Conservation (phyloP, 30 jellyfish, hydroid and myxozoan species). For the Aurelia aurita complex sp. Pacific region DNA sequence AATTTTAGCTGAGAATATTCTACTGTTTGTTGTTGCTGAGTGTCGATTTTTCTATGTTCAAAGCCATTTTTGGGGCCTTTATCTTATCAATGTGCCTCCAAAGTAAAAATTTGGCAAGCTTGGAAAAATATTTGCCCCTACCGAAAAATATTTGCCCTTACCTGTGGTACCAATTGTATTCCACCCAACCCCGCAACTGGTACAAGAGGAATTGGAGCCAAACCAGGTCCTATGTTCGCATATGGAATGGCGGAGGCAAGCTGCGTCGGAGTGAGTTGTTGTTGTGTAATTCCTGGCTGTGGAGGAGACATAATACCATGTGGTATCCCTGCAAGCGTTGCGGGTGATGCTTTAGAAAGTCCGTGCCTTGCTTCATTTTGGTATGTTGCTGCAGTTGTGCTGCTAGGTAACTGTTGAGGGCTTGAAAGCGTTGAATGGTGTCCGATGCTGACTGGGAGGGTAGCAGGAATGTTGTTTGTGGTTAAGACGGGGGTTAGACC, state of each 20-base stretch:
- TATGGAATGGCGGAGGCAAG: slow-evolving; percentile 51
- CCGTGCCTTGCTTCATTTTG: slow-evolving; percentile 20
- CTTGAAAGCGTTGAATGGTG: neutral
- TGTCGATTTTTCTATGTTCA: no score
- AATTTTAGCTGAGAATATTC: no score
- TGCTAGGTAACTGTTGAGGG: slow-evolving; percentile 46
- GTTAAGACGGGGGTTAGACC: slow-evolving; percentile 24
- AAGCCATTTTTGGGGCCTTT: no score
- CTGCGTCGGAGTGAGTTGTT: slow-evolving; percentile 38
- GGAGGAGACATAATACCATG: neutral
- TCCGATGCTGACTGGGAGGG: no score
- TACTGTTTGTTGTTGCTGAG: no score
- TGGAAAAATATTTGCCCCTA: no score
- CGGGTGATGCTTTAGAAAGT: slow-evolving; percentile 2
- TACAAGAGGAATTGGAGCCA: slow-evolving; percentile 60
- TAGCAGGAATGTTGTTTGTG: slow-evolving; percentile 30
- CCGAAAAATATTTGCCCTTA: no score
- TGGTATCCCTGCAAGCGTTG: slow-evolving; percentile 4
- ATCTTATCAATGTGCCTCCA: no score
- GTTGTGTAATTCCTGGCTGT: neutral
- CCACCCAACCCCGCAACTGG: slow-evolving; percentile 74
- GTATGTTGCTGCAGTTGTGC: slow-evolving; percentile 36
- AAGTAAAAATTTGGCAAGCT: no score
- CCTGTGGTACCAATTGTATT: slow-evolving; percentile 66
- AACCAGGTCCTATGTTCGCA: slow-evolving; percentile 47